A percentile compares a stretch with the other conserved stretches of the same genome.
phyloP scores from a whole-genome alignment of 2,797 vertebrate species.

The Ctenochaetus hawaiiensis region DNA sequence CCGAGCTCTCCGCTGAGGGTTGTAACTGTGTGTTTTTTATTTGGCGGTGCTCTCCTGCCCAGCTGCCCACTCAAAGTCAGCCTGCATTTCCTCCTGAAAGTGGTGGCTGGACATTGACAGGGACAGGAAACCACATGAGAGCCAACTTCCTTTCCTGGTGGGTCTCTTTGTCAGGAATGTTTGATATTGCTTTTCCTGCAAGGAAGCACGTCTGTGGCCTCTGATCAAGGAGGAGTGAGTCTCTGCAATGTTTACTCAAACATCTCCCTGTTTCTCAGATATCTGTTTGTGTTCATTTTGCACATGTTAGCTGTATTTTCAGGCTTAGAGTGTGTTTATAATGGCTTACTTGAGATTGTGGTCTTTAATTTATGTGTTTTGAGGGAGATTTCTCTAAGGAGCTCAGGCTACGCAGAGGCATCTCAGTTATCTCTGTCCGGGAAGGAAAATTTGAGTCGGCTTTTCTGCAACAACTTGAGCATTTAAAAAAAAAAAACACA shows the following conservation, averaged over 20 bases:
- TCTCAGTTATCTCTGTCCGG: slow-evolving; percentile 34
- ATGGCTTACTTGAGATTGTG: slow-evolving; percentile 15
- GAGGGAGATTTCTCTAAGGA: slow-evolving; percentile 11
- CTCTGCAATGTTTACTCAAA: slow-evolving; percentile 23
- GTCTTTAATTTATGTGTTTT: slow-evolving; percentile 34
- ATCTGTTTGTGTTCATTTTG: slow-evolving; percentile 7
- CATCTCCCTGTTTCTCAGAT: neutral
- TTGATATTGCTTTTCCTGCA: slow-evolving; percentile 27
- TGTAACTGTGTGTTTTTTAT: slow-evolving; percentile 54
- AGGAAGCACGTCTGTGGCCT: slow-evolving; percentile 27
- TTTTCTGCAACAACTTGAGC: slow-evolving; percentile 39
- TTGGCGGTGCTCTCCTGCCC: slow-evolving; percentile 50
- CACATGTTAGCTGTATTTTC: slow-evolving; percentile 11
- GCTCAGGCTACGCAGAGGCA: slow-evolving; percentile 16
- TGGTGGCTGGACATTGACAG: slow-evolving; percentile 33
- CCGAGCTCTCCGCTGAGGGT: slow-evolving; percentile 22
- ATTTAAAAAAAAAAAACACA: neutral
- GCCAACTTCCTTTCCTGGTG: slow-evolving; percentile 44
- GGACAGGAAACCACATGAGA: slow-evolving; percentile 59
- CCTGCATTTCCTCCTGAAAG: slow-evolving; percentile 50
- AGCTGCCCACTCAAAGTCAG: slow-evolving; percentile 40
- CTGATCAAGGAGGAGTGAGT: slow-evolving; percentile 1
- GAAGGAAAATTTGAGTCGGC: slow-evolving; percentile 23
- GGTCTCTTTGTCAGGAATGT: slow-evolving; percentile 24
- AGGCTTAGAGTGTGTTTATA: neutral